Evolutionary conservation across 2,113 vertebrate species (phyloP), one percentile per base, ranked within the genome.

Genomic region (Kryptolebias marmoratus): DNA sequence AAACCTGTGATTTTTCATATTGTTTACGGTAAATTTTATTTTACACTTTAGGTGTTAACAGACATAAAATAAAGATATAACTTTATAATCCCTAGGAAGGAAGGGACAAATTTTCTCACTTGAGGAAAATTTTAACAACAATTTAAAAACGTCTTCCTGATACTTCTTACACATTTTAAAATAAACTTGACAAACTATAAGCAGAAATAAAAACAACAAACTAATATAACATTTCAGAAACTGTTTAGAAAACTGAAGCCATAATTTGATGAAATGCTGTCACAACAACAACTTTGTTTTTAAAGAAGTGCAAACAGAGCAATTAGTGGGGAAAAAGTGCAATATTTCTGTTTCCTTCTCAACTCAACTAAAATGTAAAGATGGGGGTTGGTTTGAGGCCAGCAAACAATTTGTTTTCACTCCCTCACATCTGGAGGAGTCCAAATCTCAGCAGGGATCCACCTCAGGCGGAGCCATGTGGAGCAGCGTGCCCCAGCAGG

Each of bases 401-500:
- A 69, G 63, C 18, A 12, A 57, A 73, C 45, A 56, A 42, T 42
- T 62, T 72, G 57, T 60, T 59, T 65, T 64, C 27, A 62, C 57
- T 72, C 61, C 64, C 62, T 71, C 62, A 77, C 80, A 69, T 86
- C 68, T 71, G 54, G 73, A 81, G 32, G 55, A 83, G 79, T 88
- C 85, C 80, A 86, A 49, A 80, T 74, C 84, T 39, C 82, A 71
- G 88, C 60, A 8, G 83, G 85, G 3, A 6, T 4, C 63, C 62
- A 64, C 80, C 68, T 82, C 80, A 68, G 76, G 81, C 72, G 13
- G 72, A 73, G 57, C 56, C 75, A 72, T 16, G 68, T 87, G 60
- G 65, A 73, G 81, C 59, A 48, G 32, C 53, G 60, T 44, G 8
- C 50, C 83, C 64, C 76, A 80, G 69, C 67, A 64, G 73, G 77